Base-by-base conservation (phyloP, 1,140 invertebrate genomes). In the Diprion similis region DNA sequence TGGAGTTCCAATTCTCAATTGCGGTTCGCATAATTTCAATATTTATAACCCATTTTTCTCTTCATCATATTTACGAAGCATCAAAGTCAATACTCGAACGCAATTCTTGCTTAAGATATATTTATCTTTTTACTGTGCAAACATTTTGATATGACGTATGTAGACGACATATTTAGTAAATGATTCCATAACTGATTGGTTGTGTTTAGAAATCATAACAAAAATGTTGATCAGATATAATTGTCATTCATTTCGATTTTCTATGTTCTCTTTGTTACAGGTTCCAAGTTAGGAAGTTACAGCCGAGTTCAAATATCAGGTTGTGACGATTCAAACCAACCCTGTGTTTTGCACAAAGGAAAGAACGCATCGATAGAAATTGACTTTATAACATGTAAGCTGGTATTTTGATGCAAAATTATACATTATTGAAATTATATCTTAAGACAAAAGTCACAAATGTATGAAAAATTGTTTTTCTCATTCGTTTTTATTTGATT, bases 281-380 rank as follows among this genome's bases (percentile, higher is more conserved):
- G 92, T 48, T 93, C 92, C 7, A 89, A 89, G 73, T 79, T 89
- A 66, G 91, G 90, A 0, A 89, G 85, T 45, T 88, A 93, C 24
- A 84, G 88, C 2, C 86, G 83, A 47, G 85, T 93, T 6, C 81
- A 79, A 1, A 85, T 94, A 48, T 89, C 89, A 46, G 89, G 89
- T 51, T 93, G 92, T 78, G 85, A 88, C 11, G 84, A 86, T 46
- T 83, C 80, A 18, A 88, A 89, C 71, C 80, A 82, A 72, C 87
- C 89, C 77, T 94, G 92, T 77, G 83, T 90, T 17, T 87, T 94
- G 47, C 89, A 89, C 76, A 87, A 90, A 71, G 90, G 90, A 76
- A 89, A 88, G 13, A 92, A 93, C 74, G 91, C 85, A 1, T 89
- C 91, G 3, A 90, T 94, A 71, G 79, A 81, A 10, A 88, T 94